Evolutionary conservation across 2,113 vertebrate genomes (phyloP).

Genomic region (Rhynchomys soricoides): DNA sequence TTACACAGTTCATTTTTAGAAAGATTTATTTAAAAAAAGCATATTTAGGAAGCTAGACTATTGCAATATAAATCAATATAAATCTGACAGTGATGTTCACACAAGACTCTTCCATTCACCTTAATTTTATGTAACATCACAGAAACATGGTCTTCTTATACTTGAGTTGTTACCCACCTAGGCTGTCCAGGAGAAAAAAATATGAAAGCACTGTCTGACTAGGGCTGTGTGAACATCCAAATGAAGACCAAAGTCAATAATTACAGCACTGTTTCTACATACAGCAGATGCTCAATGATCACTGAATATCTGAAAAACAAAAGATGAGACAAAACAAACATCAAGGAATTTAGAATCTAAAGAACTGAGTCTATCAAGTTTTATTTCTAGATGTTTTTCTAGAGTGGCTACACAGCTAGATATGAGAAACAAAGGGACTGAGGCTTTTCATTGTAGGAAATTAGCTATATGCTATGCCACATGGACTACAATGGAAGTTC

Average conservation of each 20-base stretch:
- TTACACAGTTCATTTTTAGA: not conserved
- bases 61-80: conserved; percentile 31
- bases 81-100: not conserved
- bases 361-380: not conserved
- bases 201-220: not conserved
- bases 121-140: conserved; percentile 3
- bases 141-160: not conserved
- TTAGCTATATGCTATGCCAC: not conserved
- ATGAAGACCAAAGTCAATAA: not conserved
- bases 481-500: not conserved
- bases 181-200: not conserved
- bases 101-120: not conserved
- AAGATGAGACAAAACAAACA: not conserved
- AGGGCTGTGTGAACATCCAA: not conserved
- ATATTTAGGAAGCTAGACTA: not conserved
- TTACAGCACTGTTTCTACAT: not conserved
- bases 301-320: conserved; percentile 5
- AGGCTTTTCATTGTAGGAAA: not conserved
- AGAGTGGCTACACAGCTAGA: not conserved
- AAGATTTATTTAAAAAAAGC: conserved; percentile 30
- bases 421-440: not conserved
- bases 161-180: not conserved
- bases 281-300: conserved; percentile 1
- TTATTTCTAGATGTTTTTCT: conserved; percentile 18
- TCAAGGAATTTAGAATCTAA: not conserved